A percentile compares a stretch with the other conserved stretches of the same genome.
Conservation (phyloP, 2,888 invertebrate genomes). For the Hartigia nigra region DNA sequence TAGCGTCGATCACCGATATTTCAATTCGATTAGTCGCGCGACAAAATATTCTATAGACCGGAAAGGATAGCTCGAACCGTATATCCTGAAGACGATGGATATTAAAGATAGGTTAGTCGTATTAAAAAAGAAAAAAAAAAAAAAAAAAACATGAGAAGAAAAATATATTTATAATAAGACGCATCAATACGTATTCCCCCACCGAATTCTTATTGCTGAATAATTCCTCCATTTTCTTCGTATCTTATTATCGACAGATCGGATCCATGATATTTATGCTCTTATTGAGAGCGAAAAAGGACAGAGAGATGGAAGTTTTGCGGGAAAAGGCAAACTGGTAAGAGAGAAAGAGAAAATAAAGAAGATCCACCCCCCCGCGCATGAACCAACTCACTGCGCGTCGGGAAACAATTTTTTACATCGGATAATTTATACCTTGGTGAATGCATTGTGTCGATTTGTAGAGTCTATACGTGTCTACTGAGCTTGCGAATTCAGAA, state of each 20-base stretch:
- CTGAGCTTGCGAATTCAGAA: conserved; percentile 28
- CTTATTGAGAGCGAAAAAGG: not conserved
- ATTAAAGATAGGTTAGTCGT: not conserved
- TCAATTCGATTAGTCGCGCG: not conserved
- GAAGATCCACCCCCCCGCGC: too few relatives aligned
- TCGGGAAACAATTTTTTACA: not conserved
- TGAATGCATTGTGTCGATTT: conserved; percentile 49
- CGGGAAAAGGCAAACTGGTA: not conserved
- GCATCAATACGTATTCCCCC: not conserved
- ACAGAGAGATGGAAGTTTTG: not conserved
- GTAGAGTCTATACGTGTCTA: conserved; percentile 34
- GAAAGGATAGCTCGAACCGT: not conserved
- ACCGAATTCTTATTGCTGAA: not conserved
- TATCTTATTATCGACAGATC: not conserved
- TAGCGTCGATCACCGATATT: not conserved
- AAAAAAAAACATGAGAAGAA: too few relatives aligned
- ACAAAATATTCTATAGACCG: not conserved
- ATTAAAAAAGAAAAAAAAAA: not conserved
- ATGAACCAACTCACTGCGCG: not conserved
- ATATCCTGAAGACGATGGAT: not conserved
- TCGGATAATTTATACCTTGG: conserved; percentile 44
- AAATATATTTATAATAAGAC: not conserved
- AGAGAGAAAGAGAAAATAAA: not conserved
- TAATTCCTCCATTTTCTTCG: not conserved
- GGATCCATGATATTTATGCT: not conserved